Conservation (phyloP, 2,113 vertebrate genomes). For the Ceyx melanurus region DNA sequence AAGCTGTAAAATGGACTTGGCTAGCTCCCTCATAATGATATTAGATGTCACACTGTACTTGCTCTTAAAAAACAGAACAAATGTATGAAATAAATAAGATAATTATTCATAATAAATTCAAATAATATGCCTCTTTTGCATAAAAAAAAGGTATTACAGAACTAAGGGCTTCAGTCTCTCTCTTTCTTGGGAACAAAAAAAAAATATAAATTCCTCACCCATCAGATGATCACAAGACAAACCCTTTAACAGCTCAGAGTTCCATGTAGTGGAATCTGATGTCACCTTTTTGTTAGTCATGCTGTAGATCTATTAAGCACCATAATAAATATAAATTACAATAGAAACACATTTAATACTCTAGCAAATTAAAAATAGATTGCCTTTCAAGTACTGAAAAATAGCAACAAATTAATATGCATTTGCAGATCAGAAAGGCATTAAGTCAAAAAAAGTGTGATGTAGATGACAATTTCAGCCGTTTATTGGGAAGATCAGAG, state of each 20-base stretch:
- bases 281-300: conserved; percentile 4
- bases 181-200: not conserved
- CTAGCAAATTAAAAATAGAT: conserved; percentile 22
- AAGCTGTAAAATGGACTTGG: not conserved
- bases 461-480: not conserved
- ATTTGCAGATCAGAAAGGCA: conserved; percentile 3
- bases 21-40: not conserved
- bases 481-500: not conserved
- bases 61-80: not conserved
- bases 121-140: not conserved
- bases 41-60: not conserved
- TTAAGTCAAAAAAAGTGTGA: not conserved
- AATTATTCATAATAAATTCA: not conserved
- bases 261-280: not conserved
- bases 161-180: not conserved
- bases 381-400: conserved; percentile 20
- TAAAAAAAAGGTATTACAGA: not conserved
- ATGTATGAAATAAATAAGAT: not conserved
- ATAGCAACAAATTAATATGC: not conserved
- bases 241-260: accelerated
- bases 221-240: not conserved
- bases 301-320: not conserved
- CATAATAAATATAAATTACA: conserved; percentile 45
- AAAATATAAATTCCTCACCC: not conserved
- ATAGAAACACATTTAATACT: conserved; percentile 17